These are phyloP conservation scores for Colostygia pectinataria DNA, from an alignment of 2,888 invertebrate species.

Conservation along the genomic window DNA sequence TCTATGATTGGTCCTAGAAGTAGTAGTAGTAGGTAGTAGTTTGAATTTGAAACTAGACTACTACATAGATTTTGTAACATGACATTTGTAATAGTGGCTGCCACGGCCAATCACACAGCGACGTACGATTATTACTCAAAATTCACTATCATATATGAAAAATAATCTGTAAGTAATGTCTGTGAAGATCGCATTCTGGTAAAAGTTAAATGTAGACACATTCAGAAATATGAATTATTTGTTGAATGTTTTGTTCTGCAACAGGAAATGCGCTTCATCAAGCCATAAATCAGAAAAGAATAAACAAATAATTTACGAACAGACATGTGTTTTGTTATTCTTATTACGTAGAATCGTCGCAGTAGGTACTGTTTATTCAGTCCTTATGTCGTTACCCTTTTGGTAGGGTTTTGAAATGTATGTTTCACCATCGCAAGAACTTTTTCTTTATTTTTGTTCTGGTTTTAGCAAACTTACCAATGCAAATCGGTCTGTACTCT, in stretches of 20 bases:
- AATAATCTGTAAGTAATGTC: too few species aligned
- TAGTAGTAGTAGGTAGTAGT: too few species aligned
- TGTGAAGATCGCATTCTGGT: too few species aligned
- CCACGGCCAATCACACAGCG: too few species aligned
- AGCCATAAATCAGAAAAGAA: slow-evolving; percentile 31
- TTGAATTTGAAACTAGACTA: too few species aligned
- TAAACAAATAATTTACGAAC: slow-evolving; percentile 29
- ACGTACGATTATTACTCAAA: too few species aligned
- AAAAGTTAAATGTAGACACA: not conserved
- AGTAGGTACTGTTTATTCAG: slow-evolving; percentile 13
- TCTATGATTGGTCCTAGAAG: too few species aligned
- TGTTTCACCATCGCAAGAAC: slow-evolving; percentile 10
- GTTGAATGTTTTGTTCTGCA: slow-evolving; percentile 22
- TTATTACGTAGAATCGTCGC: slow-evolving; percentile 26
- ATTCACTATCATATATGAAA: too few species aligned
- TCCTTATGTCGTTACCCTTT: slow-evolving; percentile 29
- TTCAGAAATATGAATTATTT: slow-evolving; percentile 3
- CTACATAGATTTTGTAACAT: too few species aligned
- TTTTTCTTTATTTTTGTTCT: slow-evolving; percentile 13
- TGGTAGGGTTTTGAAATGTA: slow-evolving; percentile 26
- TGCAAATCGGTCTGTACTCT: slow-evolving; percentile 24
- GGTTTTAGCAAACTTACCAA: slow-evolving; percentile 26
- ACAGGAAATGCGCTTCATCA: slow-evolving; percentile 31
- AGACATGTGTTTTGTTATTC: slow-evolving; percentile 17
- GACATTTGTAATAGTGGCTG: too few species aligned